A percentile compares a stretch with the other conserved stretches of the same genome.
Conservation (phyloP, 2,888 invertebrate genomes). For the Lordiphosa fenestrarum region DNA sequence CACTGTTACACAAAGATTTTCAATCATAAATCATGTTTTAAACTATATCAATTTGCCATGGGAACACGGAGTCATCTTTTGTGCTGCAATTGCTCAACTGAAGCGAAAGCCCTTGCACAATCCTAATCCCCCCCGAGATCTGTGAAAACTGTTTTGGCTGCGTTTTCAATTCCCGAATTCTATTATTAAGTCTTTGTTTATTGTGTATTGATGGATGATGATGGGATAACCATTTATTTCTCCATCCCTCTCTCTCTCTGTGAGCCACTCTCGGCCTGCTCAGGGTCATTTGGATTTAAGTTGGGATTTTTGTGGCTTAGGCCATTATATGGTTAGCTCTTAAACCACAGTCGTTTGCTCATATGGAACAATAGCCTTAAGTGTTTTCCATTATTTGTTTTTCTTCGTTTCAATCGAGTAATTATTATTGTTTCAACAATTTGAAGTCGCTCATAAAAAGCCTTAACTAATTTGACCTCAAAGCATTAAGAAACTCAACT, state of each 20-base stretch:
- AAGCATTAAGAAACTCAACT: constrained; percentile 38
- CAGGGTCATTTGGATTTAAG: constrained; percentile 62
- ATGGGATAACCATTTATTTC: constrained; percentile 26
- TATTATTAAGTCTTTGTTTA: constrained; percentile 51
- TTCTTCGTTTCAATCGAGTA: constrained; percentile 33
- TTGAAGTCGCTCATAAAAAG: constrained; percentile 57
- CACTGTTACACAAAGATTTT: constrained; percentile 12
- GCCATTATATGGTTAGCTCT: constrained; percentile 56
- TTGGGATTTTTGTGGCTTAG: constrained; percentile 62
- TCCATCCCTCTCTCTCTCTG: neutral
- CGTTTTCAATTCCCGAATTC: constrained; percentile 55
- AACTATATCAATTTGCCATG: constrained; percentile 44
- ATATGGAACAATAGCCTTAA: constrained; percentile 42
- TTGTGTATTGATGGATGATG: constrained; percentile 51
- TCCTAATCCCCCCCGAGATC: constrained; percentile 3
- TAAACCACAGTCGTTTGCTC: constrained; percentile 37
- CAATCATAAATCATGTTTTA: constrained; percentile 30
- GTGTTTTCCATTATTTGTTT: constrained; percentile 28
- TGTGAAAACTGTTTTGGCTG: constrained; percentile 34
- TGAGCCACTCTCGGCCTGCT: constrained; percentile 21
- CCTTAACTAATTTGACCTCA: constrained; percentile 51
- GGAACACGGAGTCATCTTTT: constrained; percentile 28
- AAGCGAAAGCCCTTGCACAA: constrained; percentile 12
- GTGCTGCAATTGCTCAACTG: constrained; percentile 10
- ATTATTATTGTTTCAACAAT: constrained; percentile 22